Evolutionary conservation across 2,888 invertebrate species (phyloP).

Genomic region (Campoletis raptor): DNA sequence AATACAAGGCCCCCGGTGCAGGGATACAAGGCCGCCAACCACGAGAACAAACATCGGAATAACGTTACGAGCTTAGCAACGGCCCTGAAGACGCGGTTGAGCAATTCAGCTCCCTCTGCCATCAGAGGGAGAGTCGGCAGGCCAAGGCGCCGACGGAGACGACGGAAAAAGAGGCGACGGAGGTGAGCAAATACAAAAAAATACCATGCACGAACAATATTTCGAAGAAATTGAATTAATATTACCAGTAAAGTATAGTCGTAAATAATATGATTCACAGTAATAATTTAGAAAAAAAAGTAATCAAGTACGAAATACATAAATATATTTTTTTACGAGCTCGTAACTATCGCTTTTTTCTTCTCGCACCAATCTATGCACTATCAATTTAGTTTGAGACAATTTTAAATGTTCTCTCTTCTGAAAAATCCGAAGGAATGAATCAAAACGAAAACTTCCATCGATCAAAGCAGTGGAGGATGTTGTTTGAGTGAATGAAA

Average conservation of each 20-base stretch:
- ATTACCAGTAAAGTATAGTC: background rate
- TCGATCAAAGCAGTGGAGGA: background rate
- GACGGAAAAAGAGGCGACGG: constrained; percentile 84
- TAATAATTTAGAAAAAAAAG: no score
- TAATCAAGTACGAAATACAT: background rate
- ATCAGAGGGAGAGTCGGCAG: constrained; percentile 80
- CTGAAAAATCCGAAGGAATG: background rate
- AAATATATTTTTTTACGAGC: background rate
- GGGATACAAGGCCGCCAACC: constrained; percentile 77
- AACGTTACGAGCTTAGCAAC: constrained; percentile 80
- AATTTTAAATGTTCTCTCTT: background rate
- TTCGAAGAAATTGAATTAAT: no score
- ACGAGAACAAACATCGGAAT: constrained; percentile 32
- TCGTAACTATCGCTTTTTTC: background rate
- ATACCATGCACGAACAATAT: no score
- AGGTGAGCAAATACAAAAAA: constrained; percentile 76
- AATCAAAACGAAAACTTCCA: constrained; percentile 6
- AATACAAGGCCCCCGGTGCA: constrained; percentile 84
- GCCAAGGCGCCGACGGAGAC: constrained; percentile 82
- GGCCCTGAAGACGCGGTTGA: constrained; percentile 82
- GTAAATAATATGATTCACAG: background rate
- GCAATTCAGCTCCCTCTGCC: constrained; percentile 80
- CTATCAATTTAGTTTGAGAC: background rate
- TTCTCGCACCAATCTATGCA: background rate
- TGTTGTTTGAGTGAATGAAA: background rate